phyloP scores from a whole-genome alignment of 35 echinoderm and acorn worm species.

The Patiria miniata region DNA sequence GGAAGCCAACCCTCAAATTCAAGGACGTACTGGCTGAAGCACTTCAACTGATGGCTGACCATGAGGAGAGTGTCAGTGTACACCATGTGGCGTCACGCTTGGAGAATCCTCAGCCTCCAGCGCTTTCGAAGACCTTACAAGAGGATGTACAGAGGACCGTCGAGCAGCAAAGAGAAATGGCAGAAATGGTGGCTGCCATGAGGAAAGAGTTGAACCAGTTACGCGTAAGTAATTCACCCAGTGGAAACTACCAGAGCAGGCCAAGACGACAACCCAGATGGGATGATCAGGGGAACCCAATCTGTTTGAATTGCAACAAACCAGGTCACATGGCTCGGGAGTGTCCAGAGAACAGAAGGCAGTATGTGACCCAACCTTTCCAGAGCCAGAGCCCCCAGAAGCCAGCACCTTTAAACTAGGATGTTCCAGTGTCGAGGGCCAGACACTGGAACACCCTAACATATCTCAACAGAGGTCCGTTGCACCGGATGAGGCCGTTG shows the following conservation, averaged over 20 bases:
- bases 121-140: no score
- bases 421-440: not conserved
- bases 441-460: conserved; percentile 4
- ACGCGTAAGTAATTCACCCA: not conserved
- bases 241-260: not conserved
- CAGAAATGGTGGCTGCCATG: conserved; percentile 8
- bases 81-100: not conserved
- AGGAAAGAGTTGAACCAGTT: not conserved
- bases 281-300: conserved; percentile 5
- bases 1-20: not conserved
- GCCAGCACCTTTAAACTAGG: not conserved
- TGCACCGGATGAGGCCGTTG: not conserved
- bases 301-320: conserved; percentile 18
- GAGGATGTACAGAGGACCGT: not conserved
- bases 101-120: not conserved
- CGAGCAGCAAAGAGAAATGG: not conserved
- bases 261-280: not conserved
- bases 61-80: not conserved
- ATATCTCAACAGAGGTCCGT: not conserved
- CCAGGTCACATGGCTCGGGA: conserved; percentile 18
- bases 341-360: not conserved
- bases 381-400: no score
- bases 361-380: not conserved
- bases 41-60: not conserved
- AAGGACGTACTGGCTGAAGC: not conserved